A percentile compares a stretch with the other conserved stretches of the same genome.
phyloP scores from a whole-genome alignment of 1,140 invertebrate genomes.

The Tetragnatha versicolor region DNA sequence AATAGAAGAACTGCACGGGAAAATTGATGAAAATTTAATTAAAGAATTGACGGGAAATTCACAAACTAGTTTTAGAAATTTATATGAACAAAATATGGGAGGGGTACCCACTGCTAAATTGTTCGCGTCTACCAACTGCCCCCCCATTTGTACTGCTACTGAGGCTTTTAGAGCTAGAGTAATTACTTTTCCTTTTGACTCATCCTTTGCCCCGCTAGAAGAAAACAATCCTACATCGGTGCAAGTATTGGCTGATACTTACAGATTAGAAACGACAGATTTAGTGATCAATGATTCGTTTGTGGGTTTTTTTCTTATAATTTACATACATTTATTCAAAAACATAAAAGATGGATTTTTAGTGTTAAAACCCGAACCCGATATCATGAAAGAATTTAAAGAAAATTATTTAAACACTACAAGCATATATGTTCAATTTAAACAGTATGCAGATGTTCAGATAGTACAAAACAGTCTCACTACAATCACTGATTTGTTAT shows the following conservation, averaged over 20 bases:
- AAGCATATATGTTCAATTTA: constrained; percentile 2
- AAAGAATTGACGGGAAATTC: constrained; percentile 23
- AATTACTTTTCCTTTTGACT: constrained; percentile 5
- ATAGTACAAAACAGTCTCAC: background rate
- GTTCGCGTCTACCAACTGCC: constrained; percentile 10
- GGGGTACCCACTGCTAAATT: constrained; percentile 11
- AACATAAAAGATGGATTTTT: constrained; percentile 8
- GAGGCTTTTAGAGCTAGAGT: constrained; percentile 22
- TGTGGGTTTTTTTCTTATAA: constrained; percentile 1
- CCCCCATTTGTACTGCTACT: background rate
- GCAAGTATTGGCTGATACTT: background rate
- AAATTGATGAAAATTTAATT: constrained; percentile 17
- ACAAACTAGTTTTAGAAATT: constrained; percentile 23
- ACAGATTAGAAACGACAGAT: background rate
- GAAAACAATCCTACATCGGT: background rate
- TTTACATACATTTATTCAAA: constrained; percentile 24
- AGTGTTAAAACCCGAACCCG: background rate
- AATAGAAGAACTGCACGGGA: constrained; percentile 4
- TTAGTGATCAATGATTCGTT: background rate
- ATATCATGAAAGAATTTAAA: constrained; percentile 15
- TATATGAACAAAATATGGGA: constrained; percentile 4
- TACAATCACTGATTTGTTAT: constrained; percentile 1
- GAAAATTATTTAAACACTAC: constrained; percentile 16
- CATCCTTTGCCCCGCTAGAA: background rate
- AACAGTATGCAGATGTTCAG: constrained; percentile 21